These are phyloP conservation scores for Sus scrofa DNA, from an alignment of 2,113 vertebrate genomes.

Conservation along the genomic window T2T-Sscrofa CM000829.6:62328501-62329000, in stretches of 20 bases:
- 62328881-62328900: background rate
- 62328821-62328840: background rate
- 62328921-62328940: background rate
- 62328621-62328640: background rate
- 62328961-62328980: background rate
- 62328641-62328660: background rate
- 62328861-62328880: background rate
- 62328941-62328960: background rate
- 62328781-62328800: background rate
- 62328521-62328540: background rate
- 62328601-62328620: background rate
- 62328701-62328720: background rate
- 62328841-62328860: background rate
- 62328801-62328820: conserved; percentile 8
- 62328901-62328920: background rate
- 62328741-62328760: background rate
- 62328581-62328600: background rate
- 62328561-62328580: background rate
- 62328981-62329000: background rate
- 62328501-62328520: background rate
- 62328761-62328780: background rate
- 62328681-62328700: conserved; percentile 2
- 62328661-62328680: conserved; percentile 15
- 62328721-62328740: background rate
- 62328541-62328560: background rate